Evolutionary conservation across 2,888 invertebrate genomes (phyloP), one percentile per base, ranked within the genome.

Genomic region (Rhimphoctona megacephalus): DNA sequence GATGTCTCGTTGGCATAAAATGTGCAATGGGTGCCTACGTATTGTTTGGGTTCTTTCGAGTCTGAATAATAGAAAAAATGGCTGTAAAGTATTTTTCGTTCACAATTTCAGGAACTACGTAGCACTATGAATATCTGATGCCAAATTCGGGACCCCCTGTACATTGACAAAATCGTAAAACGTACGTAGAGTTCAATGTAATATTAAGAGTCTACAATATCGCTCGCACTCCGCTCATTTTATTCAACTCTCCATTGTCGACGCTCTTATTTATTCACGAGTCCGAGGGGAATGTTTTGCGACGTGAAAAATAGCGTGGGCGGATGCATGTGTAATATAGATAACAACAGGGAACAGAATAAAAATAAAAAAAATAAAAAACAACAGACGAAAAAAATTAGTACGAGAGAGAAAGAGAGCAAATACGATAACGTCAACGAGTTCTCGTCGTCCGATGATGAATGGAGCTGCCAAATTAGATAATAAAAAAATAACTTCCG

Each of bases 261-360:
- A 74, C 76, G 43, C 52, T 86, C 77, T 85, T 70, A 80, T 83
- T 85, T 70, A 80, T 66, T 79, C 79, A 79, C 67, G 25, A 43
- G 30, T 52, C 54, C 54, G 54, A n/a, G 67, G 66, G 66, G 33
- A 70, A 66, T 57, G 22, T 30, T 73, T 72, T 39, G 61, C 69
- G 67, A 43, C 52, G 85, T 80, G 69, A 86, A 84, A 79, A 78
- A 84, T 81, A 39, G 78, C 64, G 87, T 80, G 80, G 83, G 87
- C 69, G 79, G 76, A 22, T n/a, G 77, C 66, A 73, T 39, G 83
- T 78, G 78, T 83, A 69, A 77, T 78, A 64, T n/a, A 73, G 86
- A 86, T 84, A 86, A 81, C 77, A 52, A 69, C 74, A 46, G 19
- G n/a, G 49, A 67, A 43, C 25, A 25, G 33, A 77, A 64, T 52